These are phyloP conservation scores for Proctacanthus coquilletti DNA, from an alignment of 1,140 invertebrate species.

Conservation along the genomic window DNA sequence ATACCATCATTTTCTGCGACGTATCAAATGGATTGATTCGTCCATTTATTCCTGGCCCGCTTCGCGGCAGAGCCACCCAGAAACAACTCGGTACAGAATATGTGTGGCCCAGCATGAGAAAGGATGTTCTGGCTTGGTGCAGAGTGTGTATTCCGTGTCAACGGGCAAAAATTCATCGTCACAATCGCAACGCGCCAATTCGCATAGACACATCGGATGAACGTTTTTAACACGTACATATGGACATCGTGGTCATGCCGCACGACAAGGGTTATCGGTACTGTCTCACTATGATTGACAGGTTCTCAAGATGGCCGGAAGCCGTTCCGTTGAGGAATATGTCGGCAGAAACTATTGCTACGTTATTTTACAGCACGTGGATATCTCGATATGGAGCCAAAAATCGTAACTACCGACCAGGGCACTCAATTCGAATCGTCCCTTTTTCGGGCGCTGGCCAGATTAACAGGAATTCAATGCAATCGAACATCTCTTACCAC, in stretches of 20 bases:
- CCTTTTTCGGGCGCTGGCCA: slow-evolving; percentile 12
- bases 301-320: slow-evolving; percentile 28
- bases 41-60: slow-evolving; percentile 14
- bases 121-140: slow-evolving; percentile 10
- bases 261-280: slow-evolving; percentile 9
- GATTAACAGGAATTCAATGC: slow-evolving; percentile 11
- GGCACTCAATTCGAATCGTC: slow-evolving; percentile 21
- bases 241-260: slow-evolving; percentile 21
- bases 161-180: slow-evolving; percentile 7
- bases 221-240: slow-evolving; percentile 16
- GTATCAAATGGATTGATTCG: slow-evolving; percentile 8
- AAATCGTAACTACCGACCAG: slow-evolving; percentile 20
- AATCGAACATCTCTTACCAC: slow-evolving; percentile 21
- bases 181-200: slow-evolving; percentile 2
- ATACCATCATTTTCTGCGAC: slow-evolving; percentile 6
- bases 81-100: slow-evolving; percentile 9
- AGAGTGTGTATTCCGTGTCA: slow-evolving; percentile 12
- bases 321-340: slow-evolving; percentile 20
- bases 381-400: slow-evolving; percentile 15
- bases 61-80: slow-evolving; percentile 11
- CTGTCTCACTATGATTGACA: slow-evolving; percentile 18
- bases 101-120: slow-evolving; percentile 14
- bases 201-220: slow-evolving; percentile 2
- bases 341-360: slow-evolving; percentile 15
- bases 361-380: slow-evolving; percentile 19